Evolutionary conservation across 2,113 vertebrate species (phyloP).

Genomic region (Tretioscincus oriximinensis): DNA sequence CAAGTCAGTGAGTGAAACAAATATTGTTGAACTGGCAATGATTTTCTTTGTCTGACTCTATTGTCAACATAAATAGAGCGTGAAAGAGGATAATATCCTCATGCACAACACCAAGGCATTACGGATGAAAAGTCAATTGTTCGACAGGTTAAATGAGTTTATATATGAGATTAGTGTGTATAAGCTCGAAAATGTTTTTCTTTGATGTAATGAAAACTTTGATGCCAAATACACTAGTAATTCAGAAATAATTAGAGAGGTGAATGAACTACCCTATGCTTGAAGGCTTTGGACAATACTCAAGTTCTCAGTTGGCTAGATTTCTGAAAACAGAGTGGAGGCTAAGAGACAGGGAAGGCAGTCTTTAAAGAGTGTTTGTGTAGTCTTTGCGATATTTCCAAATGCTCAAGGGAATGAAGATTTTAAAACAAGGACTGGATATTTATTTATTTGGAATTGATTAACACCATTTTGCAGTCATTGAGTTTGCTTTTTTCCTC

Average conservation of each 20-base stretch:
- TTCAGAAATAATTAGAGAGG: constrained; percentile 32
- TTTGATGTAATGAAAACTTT: constrained; percentile 25
- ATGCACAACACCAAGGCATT: constrained; percentile 21
- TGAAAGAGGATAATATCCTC: constrained; percentile 24
- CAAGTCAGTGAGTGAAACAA: constrained; percentile 10
- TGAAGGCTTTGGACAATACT: constrained; percentile 17
- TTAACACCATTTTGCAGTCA: background rate
- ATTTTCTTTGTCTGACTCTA: constrained; percentile 1
- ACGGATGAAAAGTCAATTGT: constrained; percentile 17
- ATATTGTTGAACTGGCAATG: background rate
- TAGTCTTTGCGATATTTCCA: background rate
- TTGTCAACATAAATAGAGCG: constrained; percentile 19
- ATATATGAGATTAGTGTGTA: constrained; percentile 1
- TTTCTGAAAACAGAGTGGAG: background rate
- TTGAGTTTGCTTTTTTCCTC: background rate
- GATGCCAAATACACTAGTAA: constrained; percentile 38
- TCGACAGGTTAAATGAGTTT: constrained; percentile 39
- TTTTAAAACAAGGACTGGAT: background rate
- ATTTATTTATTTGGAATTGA: constrained; percentile 16
- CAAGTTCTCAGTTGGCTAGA: constrained; percentile 34
- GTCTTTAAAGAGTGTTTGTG: background rate
- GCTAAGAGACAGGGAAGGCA: background rate
- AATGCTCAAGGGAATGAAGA: background rate
- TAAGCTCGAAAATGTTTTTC: constrained; percentile 23
- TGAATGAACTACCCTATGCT: constrained; percentile 40